phyloP scores from a whole-genome alignment of 1,140 invertebrate genomes.

The Drosophila trapezifrons region DNA sequence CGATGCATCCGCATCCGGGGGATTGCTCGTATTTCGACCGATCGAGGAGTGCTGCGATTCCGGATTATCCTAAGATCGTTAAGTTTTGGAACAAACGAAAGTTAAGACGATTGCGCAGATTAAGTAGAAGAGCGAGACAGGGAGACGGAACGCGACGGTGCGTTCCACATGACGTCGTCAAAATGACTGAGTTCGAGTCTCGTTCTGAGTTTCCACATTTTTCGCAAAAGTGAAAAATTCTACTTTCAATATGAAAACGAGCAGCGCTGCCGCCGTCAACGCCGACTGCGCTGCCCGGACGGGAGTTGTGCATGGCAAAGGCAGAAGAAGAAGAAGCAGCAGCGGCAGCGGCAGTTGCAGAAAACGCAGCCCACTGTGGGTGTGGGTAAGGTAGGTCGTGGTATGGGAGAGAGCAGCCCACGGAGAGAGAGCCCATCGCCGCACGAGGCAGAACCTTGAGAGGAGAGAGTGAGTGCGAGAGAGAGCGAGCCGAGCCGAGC shows the following conservation, averaged over 20 bases:
- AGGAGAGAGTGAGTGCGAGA: slow-evolving; percentile 5
- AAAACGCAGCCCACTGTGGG: slow-evolving; percentile 70
- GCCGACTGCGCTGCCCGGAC: slow-evolving; percentile 37
- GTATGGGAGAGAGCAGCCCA: slow-evolving; percentile 62
- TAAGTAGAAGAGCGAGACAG: slow-evolving; percentile 10
- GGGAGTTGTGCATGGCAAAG: slow-evolving; percentile 76
- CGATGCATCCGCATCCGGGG: slow-evolving; percentile 22
- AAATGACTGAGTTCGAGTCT: slow-evolving; percentile 71
- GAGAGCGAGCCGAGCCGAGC: slow-evolving; percentile 27
- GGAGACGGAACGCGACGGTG: slow-evolving; percentile 43
- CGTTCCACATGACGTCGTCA: slow-evolving; percentile 82
- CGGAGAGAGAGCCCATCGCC: slow-evolving; percentile 3
- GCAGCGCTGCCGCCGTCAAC: slow-evolving; percentile 36
- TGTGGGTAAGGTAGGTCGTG: slow-evolving; percentile 82
- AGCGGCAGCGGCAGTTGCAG: slow-evolving; percentile 18
- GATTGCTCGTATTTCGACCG: slow-evolving; percentile 20
- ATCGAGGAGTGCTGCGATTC: slow-evolving; percentile 13
- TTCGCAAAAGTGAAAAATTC: slow-evolving; percentile 81
- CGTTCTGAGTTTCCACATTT: slow-evolving; percentile 65
- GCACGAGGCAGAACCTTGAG: slow-evolving; percentile 6
- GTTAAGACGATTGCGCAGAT: slow-evolving; percentile 46
- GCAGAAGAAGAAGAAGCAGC: slow-evolving; percentile 24
- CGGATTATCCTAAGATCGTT: neutral
- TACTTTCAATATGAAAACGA: slow-evolving; percentile 83
- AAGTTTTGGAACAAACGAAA: slow-evolving; percentile 42